These are phyloP conservation scores for Macrosoma leucophasiata DNA, from an alignment of 2,888 invertebrate species.

Conservation along the genomic window DNA sequence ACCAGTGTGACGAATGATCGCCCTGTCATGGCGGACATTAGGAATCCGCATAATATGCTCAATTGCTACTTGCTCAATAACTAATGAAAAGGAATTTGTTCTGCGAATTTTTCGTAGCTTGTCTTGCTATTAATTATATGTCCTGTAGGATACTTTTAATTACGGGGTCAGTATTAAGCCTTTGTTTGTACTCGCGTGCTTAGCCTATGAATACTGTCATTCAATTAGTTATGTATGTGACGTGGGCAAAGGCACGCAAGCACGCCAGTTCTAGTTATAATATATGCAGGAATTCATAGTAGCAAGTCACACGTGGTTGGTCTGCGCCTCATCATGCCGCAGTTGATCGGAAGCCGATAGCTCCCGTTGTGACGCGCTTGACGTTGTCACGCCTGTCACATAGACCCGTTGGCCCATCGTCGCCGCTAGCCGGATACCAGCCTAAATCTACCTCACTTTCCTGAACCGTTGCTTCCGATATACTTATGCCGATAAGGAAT, in stretches of 20 bases:
- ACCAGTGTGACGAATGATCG: conserved; percentile 34
- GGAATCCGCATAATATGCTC: too few species aligned
- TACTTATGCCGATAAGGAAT: too few species aligned
- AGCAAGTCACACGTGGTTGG: conserved; percentile 13
- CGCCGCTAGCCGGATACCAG: conserved; percentile 64
- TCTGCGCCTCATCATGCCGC: conserved; percentile 28
- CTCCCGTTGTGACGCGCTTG: conserved; percentile 42
- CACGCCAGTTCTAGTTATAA: conserved; percentile 7
- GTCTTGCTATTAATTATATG: too few species aligned
- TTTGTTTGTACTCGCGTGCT: too few species aligned
- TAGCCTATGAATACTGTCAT: too few species aligned
- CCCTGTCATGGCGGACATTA: too few species aligned
- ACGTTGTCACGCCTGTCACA: conserved; percentile 47
- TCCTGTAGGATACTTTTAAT: too few species aligned
- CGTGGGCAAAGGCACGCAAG: conserved; percentile 13
- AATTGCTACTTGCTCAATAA: too few species aligned
- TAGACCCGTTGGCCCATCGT: conserved; percentile 42
- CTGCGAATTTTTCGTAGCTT: too few species aligned
- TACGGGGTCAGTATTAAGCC: too few species aligned
- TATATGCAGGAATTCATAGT: conserved; percentile 19
- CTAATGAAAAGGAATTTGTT: too few species aligned
- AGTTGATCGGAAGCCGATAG: conserved; percentile 60
- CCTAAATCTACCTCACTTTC: conserved; percentile 48
- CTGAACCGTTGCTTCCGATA: conserved; percentile 37
- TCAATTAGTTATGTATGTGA: too few species aligned